Evolutionary conservation across 2,113 vertebrate genomes (phyloP), one percentile per base, ranked within the genome.

Genomic region (Tachysurus fulvidraco): DNA sequence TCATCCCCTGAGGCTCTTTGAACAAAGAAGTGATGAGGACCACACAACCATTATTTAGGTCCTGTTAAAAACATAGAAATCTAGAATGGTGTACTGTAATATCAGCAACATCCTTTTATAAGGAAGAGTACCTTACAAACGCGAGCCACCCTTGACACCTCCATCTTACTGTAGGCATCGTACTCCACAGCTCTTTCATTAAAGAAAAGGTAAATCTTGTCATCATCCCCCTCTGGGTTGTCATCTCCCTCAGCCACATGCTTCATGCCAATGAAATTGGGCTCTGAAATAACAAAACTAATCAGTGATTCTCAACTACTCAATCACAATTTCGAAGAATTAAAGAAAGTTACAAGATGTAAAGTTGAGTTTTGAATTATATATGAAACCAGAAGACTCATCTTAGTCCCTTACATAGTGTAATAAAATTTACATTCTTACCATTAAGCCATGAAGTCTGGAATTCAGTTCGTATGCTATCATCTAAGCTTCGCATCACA

Each of bases 161-260:
- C 85, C 69, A 95, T 87, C 80, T 95, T 95, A 83, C 88, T 94
- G 91, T 92, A 95, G 90, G 93, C 96, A 84, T 97, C 96, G 57
- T 93, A 96, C 89, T 97, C 96, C 86, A 95, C 89, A 8, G 96
- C 96, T 0, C 86, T 93, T 93, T 97, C 96, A 13, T 92, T 96
- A 92, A 97, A 96, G 94, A 97, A 97, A 76, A 97, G 86, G 90
- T 96, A 97, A 30, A 97, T 91, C 89, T 96, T 96, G 86, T 97
- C 96, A 55, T 96, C 95, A 7, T 95, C 94, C 44, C 94, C 94
- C 0, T 67, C 28, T 16, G 82, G 30, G 57, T 89, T 94, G 21
- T 81, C 74, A 9, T 92, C 7, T 65, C 95, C 94, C 88, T 96
- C 95, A 46, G 79, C 91, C 50, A 96, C 92, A 50, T 94, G 85